These are phyloP conservation scores for Sebastes flavidus DNA, from an alignment of 2,797 vertebrate genomes.

Conservation along the genomic window DNA sequence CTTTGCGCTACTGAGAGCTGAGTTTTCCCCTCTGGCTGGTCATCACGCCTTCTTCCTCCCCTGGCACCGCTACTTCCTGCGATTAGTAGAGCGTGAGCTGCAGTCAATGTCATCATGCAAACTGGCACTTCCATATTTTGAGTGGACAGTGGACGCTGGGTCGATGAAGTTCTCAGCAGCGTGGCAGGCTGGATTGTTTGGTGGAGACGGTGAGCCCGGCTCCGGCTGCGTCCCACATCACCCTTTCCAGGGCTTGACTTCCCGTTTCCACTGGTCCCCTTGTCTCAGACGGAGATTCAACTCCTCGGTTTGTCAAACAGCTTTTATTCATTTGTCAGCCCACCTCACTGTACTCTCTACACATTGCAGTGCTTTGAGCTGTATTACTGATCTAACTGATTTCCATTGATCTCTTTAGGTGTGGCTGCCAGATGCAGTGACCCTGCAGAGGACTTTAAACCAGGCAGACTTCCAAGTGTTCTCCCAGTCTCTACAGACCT, in stretches of 20 bases:
- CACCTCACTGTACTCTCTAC: neutral
- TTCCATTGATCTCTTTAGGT: constrained; percentile 33
- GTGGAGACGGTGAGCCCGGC: constrained; percentile 46
- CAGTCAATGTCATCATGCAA: constrained; percentile 60
- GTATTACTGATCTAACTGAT: constrained; percentile 1
- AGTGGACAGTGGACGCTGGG: constrained; percentile 69
- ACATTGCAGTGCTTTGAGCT: neutral
- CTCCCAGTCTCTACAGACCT: constrained; percentile 50
- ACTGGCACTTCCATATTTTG: constrained; percentile 64
- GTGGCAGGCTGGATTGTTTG: constrained; percentile 69
- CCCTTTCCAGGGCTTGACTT: constrained; percentile 49
- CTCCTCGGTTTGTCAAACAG: constrained; percentile 37
- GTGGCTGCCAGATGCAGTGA: constrained; percentile 65
- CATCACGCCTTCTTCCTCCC: constrained; percentile 57
- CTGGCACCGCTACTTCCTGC: constrained; percentile 69
- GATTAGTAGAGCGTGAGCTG: constrained; percentile 60
- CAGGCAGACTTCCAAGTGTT: constrained; percentile 54
- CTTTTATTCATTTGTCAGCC: neutral
- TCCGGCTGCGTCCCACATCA: constrained; percentile 52
- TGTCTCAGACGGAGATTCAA: constrained; percentile 66
- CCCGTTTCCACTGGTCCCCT: constrained; percentile 46
- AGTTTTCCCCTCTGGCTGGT: constrained; percentile 57
- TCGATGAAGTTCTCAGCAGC: constrained; percentile 49
- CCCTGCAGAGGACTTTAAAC: constrained; percentile 53
- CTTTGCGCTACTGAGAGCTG: constrained; percentile 53